Evolutionary conservation across 2,888 invertebrate genomes (phyloP).

Genomic region (Osmoderma eremita): DNA sequence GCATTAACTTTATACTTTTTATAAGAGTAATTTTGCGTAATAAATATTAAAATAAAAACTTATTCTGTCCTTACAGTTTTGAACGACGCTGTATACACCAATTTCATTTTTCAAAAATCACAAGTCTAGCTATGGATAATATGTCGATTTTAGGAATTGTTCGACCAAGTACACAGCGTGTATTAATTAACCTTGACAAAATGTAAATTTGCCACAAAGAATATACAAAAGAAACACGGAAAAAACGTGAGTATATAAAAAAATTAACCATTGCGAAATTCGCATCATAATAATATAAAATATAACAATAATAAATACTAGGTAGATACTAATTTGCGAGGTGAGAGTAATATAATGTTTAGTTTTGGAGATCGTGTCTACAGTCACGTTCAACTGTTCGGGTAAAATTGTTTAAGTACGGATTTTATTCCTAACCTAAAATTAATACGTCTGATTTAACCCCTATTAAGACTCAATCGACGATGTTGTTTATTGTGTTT

Average conservation of each 20-base stretch:
- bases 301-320: too few relatives aligned
- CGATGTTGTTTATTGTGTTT: background rate
- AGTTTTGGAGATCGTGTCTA: conserved; percentile 9
- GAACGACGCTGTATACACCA: too few relatives aligned
- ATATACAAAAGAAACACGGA: background rate
- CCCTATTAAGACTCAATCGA: background rate
- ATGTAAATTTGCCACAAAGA: background rate
- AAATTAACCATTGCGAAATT: conserved; percentile 9
- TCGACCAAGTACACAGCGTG: too few relatives aligned
- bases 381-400: conserved; percentile 26
- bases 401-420: background rate
- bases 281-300: background rate
- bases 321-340: conserved; percentile 10
- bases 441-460: too few relatives aligned
- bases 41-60: too few relatives aligned
- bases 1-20: too few relatives aligned
- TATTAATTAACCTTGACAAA: background rate
- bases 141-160: too few relatives aligned
- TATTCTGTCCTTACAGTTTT: too few relatives aligned
- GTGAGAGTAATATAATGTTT: conserved; percentile 11
- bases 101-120: too few relatives aligned
- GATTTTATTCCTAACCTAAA: background rate
- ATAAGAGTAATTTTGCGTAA: too few relatives aligned
- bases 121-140: too few relatives aligned
- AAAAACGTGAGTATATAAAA: background rate